Base-by-base conservation (phyloP, 2,797 vertebrate species). In the Otolemur crassicaudatus region DNA sequence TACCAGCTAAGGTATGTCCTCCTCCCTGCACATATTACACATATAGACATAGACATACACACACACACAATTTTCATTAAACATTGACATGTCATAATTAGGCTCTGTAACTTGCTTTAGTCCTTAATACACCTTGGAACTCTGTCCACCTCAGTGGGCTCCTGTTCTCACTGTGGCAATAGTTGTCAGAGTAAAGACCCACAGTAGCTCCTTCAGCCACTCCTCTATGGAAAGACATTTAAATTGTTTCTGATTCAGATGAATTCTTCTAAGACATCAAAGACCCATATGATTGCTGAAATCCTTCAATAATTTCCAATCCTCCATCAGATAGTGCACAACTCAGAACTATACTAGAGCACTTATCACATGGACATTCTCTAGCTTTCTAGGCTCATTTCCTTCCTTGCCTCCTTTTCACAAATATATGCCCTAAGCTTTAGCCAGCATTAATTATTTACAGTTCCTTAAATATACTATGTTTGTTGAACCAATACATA, bases 191-290 rank as follows among this genome's bases (percentile, higher is more conserved):
- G 46, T 0, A 61, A 46, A 56, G 46, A 69, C 29, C 87, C 0
- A 6, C 5, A 14, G 37, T 16, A 84, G 25, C 46, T 37, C 69
- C 23, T 87, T 53, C 6, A 49, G 81, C 46, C 27, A 17, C 23
- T 61, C 22, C 67, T 70, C 34, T 40, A 53, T 10, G 14, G 10
- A 76, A 34, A 29, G 82, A 72, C 3, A 1, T 43, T 53, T 67
- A 49, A 46, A 40, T 7, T 61, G 53, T 81, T 85, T 94, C 72
- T 77, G 31, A 90, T 25, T 84, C 25, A 80, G 40, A 43, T 17
- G 56, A 49, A 56, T 14, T 67, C 69, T 87, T 76, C 40, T 40
- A 73, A 95, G 84, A 60, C 53, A 94, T 53, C 19, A 70, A 23
- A 10, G 13, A 34, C 37, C 29, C n/a, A 61, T 5, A 63, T 14